These are phyloP conservation scores for Percopsis omiscomaycus DNA, from an alignment of 2,797 vertebrate genomes.

Conservation along the genomic window DNA sequence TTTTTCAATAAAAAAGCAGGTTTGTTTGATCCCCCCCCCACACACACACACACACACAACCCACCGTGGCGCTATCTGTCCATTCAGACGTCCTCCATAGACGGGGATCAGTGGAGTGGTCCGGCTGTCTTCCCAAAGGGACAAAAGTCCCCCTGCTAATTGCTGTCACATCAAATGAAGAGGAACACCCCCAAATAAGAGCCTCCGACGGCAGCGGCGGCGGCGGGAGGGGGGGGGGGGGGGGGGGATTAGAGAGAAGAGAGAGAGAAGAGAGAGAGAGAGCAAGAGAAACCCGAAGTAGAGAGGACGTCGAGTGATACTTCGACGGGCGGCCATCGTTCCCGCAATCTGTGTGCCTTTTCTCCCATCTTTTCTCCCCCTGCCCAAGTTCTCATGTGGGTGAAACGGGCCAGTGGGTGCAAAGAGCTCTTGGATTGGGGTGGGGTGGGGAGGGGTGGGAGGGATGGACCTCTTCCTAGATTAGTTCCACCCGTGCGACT, in stretches of 20 bases:
- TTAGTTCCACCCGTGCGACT: conserved; percentile 86
- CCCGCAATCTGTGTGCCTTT: no score
- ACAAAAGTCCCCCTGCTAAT: conserved; percentile 87
- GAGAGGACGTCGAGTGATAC: conserved; percentile 64
- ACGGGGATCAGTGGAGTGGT: conserved; percentile 85
- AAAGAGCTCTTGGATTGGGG: conserved; percentile 46
- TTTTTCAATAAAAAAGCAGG: conserved; percentile 53
- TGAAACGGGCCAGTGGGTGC: no score
- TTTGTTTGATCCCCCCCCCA: conserved; percentile 71
- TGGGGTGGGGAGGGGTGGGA: conserved; percentile 60
- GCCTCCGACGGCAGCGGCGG: conserved; percentile 64
- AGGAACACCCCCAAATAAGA: conserved; percentile 75
- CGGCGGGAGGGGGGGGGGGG: conserved; percentile 65
- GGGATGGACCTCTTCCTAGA: conserved; percentile 81
- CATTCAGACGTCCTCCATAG: conserved; percentile 72
- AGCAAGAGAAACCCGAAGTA: no score
- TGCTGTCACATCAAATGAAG: conserved; percentile 90
- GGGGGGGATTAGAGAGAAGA: not conserved
- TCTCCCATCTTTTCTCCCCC: no score
- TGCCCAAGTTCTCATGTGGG: no score
- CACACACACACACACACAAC: no score
- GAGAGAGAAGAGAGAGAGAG: conserved; percentile 5
- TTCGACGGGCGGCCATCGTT: conserved; percentile 47
- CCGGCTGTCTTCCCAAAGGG: conserved; percentile 73
- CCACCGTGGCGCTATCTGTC: conserved; percentile 78